Conservation (phyloP, 2,888 invertebrate species). For the Cheilosia scutellata region DNA sequence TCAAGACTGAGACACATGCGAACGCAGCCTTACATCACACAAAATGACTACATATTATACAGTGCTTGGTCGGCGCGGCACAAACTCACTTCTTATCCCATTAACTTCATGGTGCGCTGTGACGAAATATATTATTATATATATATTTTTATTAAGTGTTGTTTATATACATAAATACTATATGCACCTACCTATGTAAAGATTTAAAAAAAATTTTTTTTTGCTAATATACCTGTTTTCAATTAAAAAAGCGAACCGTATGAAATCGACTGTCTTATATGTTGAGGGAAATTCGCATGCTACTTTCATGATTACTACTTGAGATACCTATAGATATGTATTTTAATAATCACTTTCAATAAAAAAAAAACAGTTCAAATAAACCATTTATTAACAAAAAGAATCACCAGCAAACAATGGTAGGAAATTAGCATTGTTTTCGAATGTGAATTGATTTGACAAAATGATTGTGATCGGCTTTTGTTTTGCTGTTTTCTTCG, state of each 20-base stretch:
- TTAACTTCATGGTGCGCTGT: slow-evolving; percentile 3
- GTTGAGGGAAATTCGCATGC: neutral
- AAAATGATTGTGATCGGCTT: neutral
- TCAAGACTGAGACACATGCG: slow-evolving; percentile 18
- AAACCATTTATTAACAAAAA: neutral
- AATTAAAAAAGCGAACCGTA: slow-evolving; percentile 28
- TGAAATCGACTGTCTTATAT: slow-evolving; percentile 14
- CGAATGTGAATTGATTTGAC: slow-evolving; percentile 22
- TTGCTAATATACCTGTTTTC: neutral
- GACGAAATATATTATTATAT: slow-evolving; percentile 10
- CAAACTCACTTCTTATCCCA: neutral
- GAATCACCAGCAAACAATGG: slow-evolving; percentile 5
- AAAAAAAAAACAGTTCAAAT: neutral
- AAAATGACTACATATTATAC: slow-evolving; percentile 6
- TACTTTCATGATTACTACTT: too few relatives aligned
- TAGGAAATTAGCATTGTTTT: slow-evolving; percentile 31
- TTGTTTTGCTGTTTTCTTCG: slow-evolving; percentile 10
- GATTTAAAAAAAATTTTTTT: too few relatives aligned
- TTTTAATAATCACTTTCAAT: too few relatives aligned
- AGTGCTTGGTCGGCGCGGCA: slow-evolving; percentile 2
- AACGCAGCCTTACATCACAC: slow-evolving; percentile 32
- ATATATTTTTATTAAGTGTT: slow-evolving; percentile 8
- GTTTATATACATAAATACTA: neutral
- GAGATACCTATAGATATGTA: too few relatives aligned
- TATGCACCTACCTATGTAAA: neutral